phyloP scores from a whole-genome alignment of 2,888 invertebrate genomes.

The Scaptomyza reducta region DNA sequence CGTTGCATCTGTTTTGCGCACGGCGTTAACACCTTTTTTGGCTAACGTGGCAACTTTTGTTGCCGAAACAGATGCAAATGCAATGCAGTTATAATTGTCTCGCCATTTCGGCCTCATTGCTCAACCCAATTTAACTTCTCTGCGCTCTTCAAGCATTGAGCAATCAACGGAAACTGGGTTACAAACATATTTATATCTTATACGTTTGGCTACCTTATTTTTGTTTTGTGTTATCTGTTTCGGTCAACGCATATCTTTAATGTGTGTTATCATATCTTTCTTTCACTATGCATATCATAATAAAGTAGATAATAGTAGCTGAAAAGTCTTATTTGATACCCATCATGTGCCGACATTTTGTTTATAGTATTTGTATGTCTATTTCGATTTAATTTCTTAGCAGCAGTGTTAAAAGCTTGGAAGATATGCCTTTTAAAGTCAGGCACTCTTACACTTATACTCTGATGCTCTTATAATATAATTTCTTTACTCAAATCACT shows the following conservation, averaged over 20 bases:
- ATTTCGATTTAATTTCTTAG: no score
- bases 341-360: conserved; percentile 20
- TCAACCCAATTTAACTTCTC: conserved; percentile 27
- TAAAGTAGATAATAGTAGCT: conserved; percentile 28
- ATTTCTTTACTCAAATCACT: no score
- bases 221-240: conserved; percentile 9
- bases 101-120: conserved; percentile 50
- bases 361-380: neutral
- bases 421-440: no score
- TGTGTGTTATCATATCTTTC: conserved; percentile 49
- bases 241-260: conserved; percentile 36
- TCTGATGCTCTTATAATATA: no score
- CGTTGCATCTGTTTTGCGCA: conserved; percentile 17
- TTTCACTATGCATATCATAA: conserved; percentile 39
- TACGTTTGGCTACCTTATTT: conserved; percentile 16
- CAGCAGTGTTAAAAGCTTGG: no score
- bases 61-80: neutral
- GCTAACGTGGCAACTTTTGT: conserved; percentile 16
- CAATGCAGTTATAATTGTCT: conserved; percentile 2
- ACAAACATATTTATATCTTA: conserved; percentile 21
- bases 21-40: conserved; percentile 53
- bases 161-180: conserved; percentile 65
- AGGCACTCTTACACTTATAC: no score
- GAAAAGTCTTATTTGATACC: conserved; percentile 22
- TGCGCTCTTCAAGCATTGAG: conserved; percentile 22